phyloP scores from a whole-genome alignment of 1,140 invertebrate genomes.

The Lordiphosa stackelbergi region DNA sequence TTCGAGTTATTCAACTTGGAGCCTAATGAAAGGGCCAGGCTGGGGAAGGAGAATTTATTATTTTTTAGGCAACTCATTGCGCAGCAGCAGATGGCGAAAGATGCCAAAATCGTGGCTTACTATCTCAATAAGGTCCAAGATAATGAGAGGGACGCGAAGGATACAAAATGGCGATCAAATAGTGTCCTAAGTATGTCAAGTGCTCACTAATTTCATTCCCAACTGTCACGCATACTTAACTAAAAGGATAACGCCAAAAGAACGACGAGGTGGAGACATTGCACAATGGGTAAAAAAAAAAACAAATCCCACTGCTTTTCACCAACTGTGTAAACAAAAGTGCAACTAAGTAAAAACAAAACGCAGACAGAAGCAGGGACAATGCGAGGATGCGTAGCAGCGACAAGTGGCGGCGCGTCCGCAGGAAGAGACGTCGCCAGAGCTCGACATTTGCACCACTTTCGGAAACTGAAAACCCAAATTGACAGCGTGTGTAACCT shows the following conservation, averaged over 20 bases:
- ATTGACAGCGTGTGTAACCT: conserved; percentile 24
- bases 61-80: conserved; percentile 21
- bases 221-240: conserved; percentile 8
- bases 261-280: conserved; percentile 18
- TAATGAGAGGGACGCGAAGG: too few species aligned
- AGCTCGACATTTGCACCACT: conserved; percentile 24
- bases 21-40: conserved; percentile 25
- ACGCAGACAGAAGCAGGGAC: conserved; percentile 10
- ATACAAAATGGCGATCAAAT: too few species aligned
- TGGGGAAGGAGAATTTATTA: conserved; percentile 8
- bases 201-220: conserved; percentile 5
- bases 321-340: conserved; percentile 51
- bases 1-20: conserved; percentile 46
- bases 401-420: conserved; percentile 37
- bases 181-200: not conserved
- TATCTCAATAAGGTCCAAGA: not conserved
- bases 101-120: not conserved
- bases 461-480: conserved; percentile 43
- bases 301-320: conserved; percentile 8
- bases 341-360: conserved; percentile 30
- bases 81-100: conserved; percentile 5
- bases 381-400: conserved; percentile 2
- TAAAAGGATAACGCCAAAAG: conserved; percentile 1
- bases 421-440: conserved; percentile 26
- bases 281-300: conserved; percentile 28